Base-by-base conservation (phyloP, 2,113 vertebrate genomes). In the Triplophysa tibetana region DNA sequence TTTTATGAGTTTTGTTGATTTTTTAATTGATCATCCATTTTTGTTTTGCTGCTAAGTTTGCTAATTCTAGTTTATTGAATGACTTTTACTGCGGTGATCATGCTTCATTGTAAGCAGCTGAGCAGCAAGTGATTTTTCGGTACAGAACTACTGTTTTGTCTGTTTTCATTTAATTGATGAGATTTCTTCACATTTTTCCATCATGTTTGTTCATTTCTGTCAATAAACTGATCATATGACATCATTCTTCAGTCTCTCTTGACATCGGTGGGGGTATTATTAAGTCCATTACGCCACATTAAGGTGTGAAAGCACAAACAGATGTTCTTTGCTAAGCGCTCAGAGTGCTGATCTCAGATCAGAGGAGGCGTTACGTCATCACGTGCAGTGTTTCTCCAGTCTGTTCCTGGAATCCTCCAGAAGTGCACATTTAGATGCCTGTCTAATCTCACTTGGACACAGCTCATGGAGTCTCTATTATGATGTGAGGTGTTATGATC, bases 311-410 rank as follows among this genome's bases (percentile, higher is more conserved):
- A 45, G 24, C 54, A 16, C 67, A 24, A 73, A 41, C 70, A 73
- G 70, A 73, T 73, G 70, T 73, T 58, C 19, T 0, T n/a, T 43
- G 58, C 21, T 21, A 41, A 33, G 14, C 54, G 45, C 23, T 54
- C 69, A 33, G 66, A 50, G 70, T 1, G 33, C 70, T 60, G 70
- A 14, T 60, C 70, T 73, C 54, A 41, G 70, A 5, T 60, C 54
- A 73, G 69, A 52, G 13, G 50, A 52, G 50, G 45, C 45, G 45
- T 48, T 11, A 12, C 45, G 45, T 48, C 52, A 5, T 19, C 2
- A 12, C 10, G 45, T 14, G 45, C 45, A 29, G 29, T 19, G 52
- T 56, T 56, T 56, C 54, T 19, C 54, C 9, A 56, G 19, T 50
- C 14, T 52, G 4, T 52, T 52, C 14, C 48, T 52, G 19, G 17